phyloP scores from a whole-genome alignment of 2,113 vertebrate species.

The Neodontobutis hainanensis region DNA sequence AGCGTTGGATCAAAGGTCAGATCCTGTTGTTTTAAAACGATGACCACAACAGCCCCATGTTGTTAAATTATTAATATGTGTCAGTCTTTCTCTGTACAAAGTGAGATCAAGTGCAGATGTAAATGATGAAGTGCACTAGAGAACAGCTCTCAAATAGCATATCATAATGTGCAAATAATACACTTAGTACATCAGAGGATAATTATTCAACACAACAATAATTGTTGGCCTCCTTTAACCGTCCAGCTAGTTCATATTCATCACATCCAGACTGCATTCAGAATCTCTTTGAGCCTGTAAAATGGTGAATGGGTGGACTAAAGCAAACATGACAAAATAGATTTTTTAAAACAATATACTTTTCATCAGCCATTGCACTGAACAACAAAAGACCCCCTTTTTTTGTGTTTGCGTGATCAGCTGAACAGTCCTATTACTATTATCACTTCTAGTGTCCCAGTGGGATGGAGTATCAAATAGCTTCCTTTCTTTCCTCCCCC shows the following conservation, averaged over 20 bases:
- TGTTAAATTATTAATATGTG: background rate
- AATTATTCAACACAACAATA: background rate
- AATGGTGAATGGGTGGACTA: conserved; percentile 3
- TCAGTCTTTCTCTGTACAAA: background rate
- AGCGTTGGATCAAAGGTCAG: too few species aligned
- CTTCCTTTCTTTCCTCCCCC: conserved; percentile 50
- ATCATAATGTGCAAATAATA: background rate
- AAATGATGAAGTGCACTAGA: background rate
- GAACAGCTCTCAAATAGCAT: background rate
- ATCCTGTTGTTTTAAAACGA: too few species aligned
- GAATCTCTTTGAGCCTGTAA: conserved; percentile 3
- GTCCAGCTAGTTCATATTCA: background rate
- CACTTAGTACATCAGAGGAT: background rate
- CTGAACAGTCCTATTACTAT: conserved; percentile 52
- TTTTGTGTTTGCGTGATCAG: conserved; percentile 51
- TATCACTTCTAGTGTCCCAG: conserved; percentile 51
- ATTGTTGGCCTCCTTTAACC: background rate
- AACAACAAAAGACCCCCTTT: conserved; percentile 38
- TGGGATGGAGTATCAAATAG: conserved; percentile 65
- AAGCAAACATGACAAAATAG: conserved; percentile 11
- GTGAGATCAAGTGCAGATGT: background rate
- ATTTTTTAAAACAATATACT: conserved; percentile 8
- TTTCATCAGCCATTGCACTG: conserved; percentile 23
- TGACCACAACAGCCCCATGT: too few species aligned
- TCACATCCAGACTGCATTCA: background rate